These are phyloP conservation scores for Epiblema foenella DNA, from an alignment of 2,888 invertebrate genomes.

Conservation along the genomic window DNA sequence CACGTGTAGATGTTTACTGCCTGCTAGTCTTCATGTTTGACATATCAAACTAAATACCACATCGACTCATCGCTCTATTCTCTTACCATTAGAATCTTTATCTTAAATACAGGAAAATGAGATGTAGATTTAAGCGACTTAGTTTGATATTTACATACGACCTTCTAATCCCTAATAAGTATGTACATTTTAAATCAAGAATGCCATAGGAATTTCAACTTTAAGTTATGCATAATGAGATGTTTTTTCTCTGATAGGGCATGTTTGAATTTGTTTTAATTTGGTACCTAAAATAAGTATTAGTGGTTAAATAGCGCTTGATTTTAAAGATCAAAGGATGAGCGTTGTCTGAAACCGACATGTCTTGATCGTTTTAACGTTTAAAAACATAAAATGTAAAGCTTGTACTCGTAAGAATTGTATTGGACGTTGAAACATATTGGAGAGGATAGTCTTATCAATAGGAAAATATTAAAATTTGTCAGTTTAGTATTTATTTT, in stretches of 20 bases:
- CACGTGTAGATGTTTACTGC: conserved; percentile 75
- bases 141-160: background rate
- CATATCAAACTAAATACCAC: conserved; percentile 60
- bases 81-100: background rate
- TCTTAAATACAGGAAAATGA: background rate
- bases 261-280: conserved; percentile 55
- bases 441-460: background rate
- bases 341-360: conserved; percentile 60
- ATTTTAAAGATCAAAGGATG: conserved; percentile 79
- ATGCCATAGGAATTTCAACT: conserved; percentile 13
- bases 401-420: background rate
- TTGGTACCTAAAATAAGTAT: conserved; percentile 69
- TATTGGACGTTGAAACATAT: background rate
- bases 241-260: conserved; percentile 27
- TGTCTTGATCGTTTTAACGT: conserved; percentile 67
- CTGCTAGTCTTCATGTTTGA: conserved; percentile 81
- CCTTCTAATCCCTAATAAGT: conserved; percentile 17
- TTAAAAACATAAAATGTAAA: background rate
- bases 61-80: background rate
- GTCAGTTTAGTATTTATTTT: too few relatives aligned
- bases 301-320: conserved; percentile 80
- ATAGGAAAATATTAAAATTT: background rate
- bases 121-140: background rate
- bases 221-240: conserved; percentile 4
- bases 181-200: conserved; percentile 36